These are phyloP conservation scores for Lagopus leucura DNA, from an alignment of 2,113 vertebrate genomes.

Conservation along the genomic window DNA sequence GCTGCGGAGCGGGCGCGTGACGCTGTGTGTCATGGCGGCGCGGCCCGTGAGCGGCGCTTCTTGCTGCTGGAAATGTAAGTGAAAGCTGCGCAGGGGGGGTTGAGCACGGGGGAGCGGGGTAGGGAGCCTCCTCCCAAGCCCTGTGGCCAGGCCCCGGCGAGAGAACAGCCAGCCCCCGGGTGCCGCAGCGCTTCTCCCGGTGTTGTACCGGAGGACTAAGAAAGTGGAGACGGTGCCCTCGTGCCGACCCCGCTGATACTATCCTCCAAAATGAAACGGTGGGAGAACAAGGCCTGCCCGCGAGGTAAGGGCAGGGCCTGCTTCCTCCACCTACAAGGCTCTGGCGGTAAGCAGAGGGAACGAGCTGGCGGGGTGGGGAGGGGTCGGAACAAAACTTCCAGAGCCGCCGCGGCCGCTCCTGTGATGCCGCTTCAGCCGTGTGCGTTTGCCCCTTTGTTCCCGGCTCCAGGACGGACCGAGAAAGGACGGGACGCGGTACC, in stretches of 20 bases:
- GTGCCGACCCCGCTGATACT: conserved; percentile 77
- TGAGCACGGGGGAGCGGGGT: background rate
- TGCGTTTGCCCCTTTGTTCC: background rate
- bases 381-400: background rate
- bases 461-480: background rate
- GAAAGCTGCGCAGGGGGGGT: rapidly evolving
- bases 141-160: too few relatives aligned
- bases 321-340: conserved; percentile 79
- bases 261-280: conserved; percentile 85
- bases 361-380: background rate
- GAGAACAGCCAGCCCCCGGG: too few relatives aligned
- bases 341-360: background rate
- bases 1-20: too few relatives aligned
- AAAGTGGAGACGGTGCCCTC: conserved; percentile 78
- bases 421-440: background rate
- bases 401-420: rapidly evolving
- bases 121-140: too few relatives aligned
- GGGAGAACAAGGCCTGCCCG: conserved; percentile 83
- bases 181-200: too few relatives aligned
- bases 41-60: too few relatives aligned
- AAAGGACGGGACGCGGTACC: background rate
- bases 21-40: too few relatives aligned
- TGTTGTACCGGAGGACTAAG: conserved; percentile 80
- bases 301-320: conserved; percentile 75
- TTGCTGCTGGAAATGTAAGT: too few relatives aligned